Base-by-base conservation (phyloP, 2,888 invertebrate genomes). In the Habrosyne pyritoides region DNA sequence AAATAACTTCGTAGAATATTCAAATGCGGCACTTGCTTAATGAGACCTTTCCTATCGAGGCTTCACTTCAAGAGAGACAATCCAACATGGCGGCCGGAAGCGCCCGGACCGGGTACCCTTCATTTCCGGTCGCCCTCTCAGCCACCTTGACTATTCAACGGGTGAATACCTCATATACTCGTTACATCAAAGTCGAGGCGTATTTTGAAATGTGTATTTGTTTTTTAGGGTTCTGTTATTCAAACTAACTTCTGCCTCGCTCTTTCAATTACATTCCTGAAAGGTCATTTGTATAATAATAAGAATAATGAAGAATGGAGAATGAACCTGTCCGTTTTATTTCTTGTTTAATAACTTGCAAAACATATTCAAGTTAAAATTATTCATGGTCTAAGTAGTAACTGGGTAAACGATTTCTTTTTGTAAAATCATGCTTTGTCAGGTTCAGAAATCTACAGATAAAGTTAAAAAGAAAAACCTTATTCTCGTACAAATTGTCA, bases 61-160 rank as follows among this genome's bases (percentile, higher is more conserved):
- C 53, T 52, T 24, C 54, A 47, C 48, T 60, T 62, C 55, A 57
- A 54, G 55, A 59, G 61, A 64, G 60, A 63, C 59, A 60, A 60
- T 64, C 58, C 69, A 74, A 70, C 64, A 75, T 73, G 73, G 74
- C 69, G 48, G 63, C 53, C 77, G 75, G 77, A 75, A 60, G 69
- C 57, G 61, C 58, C 59, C 63, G 59, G 73, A 62, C 71, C 68
- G 66, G 73, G 66, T 58, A n/a, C 70, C 74, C 72, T 75, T 77
- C 77, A 77, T 77, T 77, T 77, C 77, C 77, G 73, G 65, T 57
- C 54, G 30, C 33, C 33, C n/a, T 12, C 5, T 10, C 33, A 21
- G 22, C 10, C 21, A n/a, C 21, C 51, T 33, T 60, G 10, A 60
- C 56, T 14, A 14, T 50, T 50, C 28, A 50, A 30, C 10, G 18